Evolutionary conservation across 2,113 vertebrate genomes (phyloP).

Genomic region (Cervus canadensis): DNA sequence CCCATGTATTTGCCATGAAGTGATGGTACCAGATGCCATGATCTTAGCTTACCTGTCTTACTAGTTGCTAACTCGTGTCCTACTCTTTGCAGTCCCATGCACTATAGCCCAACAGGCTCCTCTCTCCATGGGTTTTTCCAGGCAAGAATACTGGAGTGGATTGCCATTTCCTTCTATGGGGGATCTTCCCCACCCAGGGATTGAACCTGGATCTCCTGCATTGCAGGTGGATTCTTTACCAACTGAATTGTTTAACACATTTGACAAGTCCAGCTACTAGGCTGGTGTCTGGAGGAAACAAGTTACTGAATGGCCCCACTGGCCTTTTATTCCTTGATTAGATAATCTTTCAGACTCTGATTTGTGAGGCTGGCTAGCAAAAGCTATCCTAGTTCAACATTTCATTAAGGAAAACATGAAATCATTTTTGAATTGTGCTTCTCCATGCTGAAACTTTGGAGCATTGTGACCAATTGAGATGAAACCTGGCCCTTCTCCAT

Average conservation of each 20-base stretch:
- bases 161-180: neutral
- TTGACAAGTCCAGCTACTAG: neutral
- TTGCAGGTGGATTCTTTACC: neutral
- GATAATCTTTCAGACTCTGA: neutral
- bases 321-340: neutral
- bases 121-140: neutral
- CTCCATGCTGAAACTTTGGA: neutral
- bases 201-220: neutral
- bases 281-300: neutral
- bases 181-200: neutral
- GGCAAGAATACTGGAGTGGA: neutral
- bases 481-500: neutral
- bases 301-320: neutral
- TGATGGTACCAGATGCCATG: neutral
- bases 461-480: neutral
- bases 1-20: neutral
- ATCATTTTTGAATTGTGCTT: neutral
- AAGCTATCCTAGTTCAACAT: neutral
- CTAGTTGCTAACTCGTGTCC: neutral
- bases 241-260: neutral
- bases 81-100: neutral
- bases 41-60: neutral
- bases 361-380: neutral
- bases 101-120: neutral
- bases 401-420: neutral